Evolutionary conservation across 2,113 vertebrate genomes (phyloP).

Genomic region (Polypterus bichir): DNA sequence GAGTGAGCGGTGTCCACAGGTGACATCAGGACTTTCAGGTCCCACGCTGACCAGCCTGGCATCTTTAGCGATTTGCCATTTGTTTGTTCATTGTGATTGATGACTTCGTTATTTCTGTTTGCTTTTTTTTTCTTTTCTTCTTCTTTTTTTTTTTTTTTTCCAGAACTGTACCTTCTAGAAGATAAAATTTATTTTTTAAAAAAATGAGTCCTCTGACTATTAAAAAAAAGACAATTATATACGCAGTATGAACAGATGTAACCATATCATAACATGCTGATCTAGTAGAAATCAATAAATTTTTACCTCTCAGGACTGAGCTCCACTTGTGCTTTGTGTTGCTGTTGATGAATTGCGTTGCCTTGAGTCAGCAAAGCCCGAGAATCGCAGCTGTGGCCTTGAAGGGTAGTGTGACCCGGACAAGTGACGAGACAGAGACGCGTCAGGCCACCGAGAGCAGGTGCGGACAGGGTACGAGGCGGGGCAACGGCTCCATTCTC

Average conservation of each 20-base stretch:
- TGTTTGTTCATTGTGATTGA: too few relatives aligned
- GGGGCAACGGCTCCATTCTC: too few relatives aligned
- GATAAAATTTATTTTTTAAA: background rate
- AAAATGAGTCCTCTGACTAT: background rate
- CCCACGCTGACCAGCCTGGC: too few relatives aligned
- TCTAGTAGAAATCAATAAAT: conserved; percentile 45
- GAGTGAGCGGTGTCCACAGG: too few relatives aligned
- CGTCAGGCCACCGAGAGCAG: too few relatives aligned
- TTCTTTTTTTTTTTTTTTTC: background rate
- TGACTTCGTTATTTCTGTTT: too few relatives aligned
- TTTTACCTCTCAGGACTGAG: conserved; percentile 48
- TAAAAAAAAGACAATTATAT: background rate
- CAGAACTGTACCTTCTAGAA: background rate
- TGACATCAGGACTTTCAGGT: too few relatives aligned
- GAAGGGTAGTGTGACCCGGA: conserved; percentile 12
- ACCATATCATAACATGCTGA: conserved; percentile 47
- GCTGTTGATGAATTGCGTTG: conserved; percentile 3
- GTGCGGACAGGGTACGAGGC: too few relatives aligned
- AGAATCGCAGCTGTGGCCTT: conserved; percentile 27
- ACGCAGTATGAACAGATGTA: conserved; percentile 38
- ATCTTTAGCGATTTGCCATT: too few relatives aligned
- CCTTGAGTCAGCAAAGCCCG: conserved; percentile 25
- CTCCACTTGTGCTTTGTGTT: conserved; percentile 22
- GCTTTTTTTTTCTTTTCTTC: background rate
- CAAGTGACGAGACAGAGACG: background rate